phyloP scores from a whole-genome alignment of 2,113 vertebrate genomes.

The Falcunculus frontatus region DNA sequence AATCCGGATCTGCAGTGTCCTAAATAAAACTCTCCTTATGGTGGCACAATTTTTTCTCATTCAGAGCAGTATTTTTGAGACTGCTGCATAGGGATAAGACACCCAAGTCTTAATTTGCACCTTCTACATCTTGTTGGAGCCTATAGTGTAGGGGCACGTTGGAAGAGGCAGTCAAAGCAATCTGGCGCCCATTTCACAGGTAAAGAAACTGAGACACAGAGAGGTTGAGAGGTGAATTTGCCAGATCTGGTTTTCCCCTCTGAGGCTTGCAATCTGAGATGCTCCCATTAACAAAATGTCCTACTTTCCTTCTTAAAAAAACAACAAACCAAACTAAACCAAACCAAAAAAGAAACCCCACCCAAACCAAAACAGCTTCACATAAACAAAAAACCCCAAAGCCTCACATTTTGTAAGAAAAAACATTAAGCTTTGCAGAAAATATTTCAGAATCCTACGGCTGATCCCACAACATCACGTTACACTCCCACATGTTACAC shows the following conservation, averaged over 20 bases:
- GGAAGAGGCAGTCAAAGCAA: neutral
- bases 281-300: neutral
- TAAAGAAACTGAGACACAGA: neutral
- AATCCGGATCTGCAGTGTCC: neutral
- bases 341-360: neutral
- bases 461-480: neutral
- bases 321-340: neutral
- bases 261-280: neutral
- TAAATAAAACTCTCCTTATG: neutral
- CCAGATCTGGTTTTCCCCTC: neutral
- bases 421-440: neutral
- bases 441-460: neutral
- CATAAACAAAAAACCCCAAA: neutral
- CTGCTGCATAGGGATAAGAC: neutral
- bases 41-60: neutral
- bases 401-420: neutral
- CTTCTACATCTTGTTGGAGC: neutral
- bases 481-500: neutral
- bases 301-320: neutral
- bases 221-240: neutral
- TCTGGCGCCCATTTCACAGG: neutral
- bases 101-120: neutral
- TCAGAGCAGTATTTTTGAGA: neutral
- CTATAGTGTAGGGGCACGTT: accelerated
- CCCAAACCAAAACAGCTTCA: neutral